Conservation (phyloP, 2,797 vertebrate genomes). For the Picus viridis region DNA sequence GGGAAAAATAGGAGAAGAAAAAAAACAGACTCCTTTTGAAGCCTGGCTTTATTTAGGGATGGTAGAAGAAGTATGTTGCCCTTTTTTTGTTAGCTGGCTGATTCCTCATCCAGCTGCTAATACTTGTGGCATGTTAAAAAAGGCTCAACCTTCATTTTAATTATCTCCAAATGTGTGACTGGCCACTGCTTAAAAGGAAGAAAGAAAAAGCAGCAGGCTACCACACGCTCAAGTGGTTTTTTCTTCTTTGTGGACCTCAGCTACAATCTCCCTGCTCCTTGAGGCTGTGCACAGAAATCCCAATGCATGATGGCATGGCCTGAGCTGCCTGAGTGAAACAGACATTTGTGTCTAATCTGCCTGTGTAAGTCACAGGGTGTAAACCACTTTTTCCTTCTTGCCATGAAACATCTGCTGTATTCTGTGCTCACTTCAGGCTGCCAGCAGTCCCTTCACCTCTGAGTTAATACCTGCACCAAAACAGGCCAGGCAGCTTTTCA, state of each 20-base stretch:
- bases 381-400: neutral
- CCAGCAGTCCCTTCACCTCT: neutral
- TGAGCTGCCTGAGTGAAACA: neutral
- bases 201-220: neutral
- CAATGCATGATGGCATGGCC: fast-evolving
- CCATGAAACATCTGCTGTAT: neutral
- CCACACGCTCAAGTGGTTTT: neutral
- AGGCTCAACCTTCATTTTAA: conserved; percentile 2
- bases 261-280: neutral
- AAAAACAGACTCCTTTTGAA: neutral
- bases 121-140: neutral
- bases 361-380: neutral
- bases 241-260: neutral
- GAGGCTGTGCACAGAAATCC: neutral
- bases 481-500: neutral
- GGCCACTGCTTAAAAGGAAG: neutral
- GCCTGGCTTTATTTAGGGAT: conserved; percentile 24
- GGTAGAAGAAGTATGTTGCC: neutral
- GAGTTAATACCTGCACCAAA: neutral
- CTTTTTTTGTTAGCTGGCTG: neutral
- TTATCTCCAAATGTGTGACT: neutral
- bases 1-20: neutral
- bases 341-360: neutral
- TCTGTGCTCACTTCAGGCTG: neutral
- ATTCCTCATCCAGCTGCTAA: conserved; percentile 11